A percentile compares a stretch with the other conserved stretches of the same genome.
Evolutionary conservation across 2,113 vertebrate genomes (phyloP).

Genomic region (Varanus salvator): DNA sequence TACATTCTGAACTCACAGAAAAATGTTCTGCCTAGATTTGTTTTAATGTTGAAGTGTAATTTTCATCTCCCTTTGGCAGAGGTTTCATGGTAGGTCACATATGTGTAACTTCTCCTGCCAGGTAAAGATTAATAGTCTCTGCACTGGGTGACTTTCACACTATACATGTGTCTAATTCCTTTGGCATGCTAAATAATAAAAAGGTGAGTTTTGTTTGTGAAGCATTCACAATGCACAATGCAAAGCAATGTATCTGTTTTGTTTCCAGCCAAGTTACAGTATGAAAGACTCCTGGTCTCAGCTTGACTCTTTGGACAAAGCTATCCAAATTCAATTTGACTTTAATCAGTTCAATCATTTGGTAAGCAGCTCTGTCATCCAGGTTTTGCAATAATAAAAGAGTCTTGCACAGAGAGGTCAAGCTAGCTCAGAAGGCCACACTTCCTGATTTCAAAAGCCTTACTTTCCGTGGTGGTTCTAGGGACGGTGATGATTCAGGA

Average conservation of each 20-base stretch:
- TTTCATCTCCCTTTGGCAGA: background rate
- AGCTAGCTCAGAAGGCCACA: background rate
- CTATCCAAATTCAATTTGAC: background rate
- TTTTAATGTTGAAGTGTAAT: background rate
- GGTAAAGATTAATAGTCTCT: conserved; percentile 15
- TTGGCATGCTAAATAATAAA: conserved; percentile 3
- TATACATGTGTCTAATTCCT: conserved; percentile 4
- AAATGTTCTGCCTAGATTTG: background rate
- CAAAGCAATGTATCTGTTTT: background rate
- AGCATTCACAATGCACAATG: background rate
- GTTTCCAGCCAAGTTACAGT: background rate
- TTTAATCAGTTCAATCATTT: background rate
- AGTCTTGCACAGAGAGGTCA: background rate
- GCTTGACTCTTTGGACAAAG: background rate
- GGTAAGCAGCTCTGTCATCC: background rate
- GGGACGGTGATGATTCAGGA: background rate
- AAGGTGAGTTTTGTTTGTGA: background rate
- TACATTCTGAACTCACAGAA: background rate
- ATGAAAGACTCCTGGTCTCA: background rate
- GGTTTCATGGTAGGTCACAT: background rate
- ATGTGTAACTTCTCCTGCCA: background rate
- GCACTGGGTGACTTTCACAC: conserved; percentile 3
- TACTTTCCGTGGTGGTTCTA: background rate
- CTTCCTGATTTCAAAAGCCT: background rate
- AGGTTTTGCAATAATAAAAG: background rate